These are phyloP conservation scores for Eurypyga helias DNA, from an alignment of 2,113 vertebrate genomes.

Conservation along the genomic window DNA sequence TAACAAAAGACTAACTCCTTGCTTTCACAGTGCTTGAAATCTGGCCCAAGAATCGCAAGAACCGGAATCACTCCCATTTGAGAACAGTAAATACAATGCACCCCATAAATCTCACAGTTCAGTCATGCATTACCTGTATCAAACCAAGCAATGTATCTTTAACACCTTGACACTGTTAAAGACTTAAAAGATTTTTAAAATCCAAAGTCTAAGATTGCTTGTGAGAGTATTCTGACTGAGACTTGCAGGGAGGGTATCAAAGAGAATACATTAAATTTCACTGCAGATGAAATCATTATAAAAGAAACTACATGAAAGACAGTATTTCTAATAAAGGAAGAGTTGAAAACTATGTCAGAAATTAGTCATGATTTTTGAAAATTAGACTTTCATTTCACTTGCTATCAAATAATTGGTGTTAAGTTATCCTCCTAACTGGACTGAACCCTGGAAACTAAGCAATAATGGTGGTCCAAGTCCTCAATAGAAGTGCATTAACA, in stretches of 20 bases:
- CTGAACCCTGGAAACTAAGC: not conserved
- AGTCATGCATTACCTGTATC: not conserved
- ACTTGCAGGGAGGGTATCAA: slow-evolving; percentile 23
- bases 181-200: slow-evolving; percentile 13
- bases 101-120: not conserved
- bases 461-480: not conserved
- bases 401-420: slow-evolving; percentile 19
- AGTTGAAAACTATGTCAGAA: slow-evolving; percentile 38
- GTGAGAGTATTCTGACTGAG: not conserved
- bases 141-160: not conserved
- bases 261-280: slow-evolving; percentile 42
- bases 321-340: slow-evolving; percentile 4
- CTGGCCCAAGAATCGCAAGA: not conserved
- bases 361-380: slow-evolving; percentile 40
- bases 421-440: not conserved
- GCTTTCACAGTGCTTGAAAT: not conserved
- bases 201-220: not conserved
- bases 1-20: not conserved
- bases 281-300: slow-evolving; percentile 37
- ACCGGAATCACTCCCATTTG: not conserved
- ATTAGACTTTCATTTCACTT: slow-evolving; percentile 25
- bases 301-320: slow-evolving; percentile 48
- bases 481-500: not conserved
- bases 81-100: not conserved
- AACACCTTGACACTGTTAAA: not conserved